Evolutionary conservation across 2,113 vertebrate genomes (phyloP), one percentile per base, ranked within the genome.

Genomic region (Centropus bengalensis): DNA sequence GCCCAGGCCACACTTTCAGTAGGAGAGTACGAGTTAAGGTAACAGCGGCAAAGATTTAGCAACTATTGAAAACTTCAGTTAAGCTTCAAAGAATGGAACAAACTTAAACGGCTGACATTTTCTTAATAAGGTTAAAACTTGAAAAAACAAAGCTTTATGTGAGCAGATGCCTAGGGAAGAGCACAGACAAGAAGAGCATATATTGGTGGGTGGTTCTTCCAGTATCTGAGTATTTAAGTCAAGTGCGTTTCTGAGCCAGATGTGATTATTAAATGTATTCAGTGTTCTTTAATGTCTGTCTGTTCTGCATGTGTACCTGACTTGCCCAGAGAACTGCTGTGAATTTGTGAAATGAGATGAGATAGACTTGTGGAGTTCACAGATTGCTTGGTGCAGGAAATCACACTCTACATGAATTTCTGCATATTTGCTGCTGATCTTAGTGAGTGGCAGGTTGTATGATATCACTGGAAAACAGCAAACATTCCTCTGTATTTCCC

Each of bases 1-100:
- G 19, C 62, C 18, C 10, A 40, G 27, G 24, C 5, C 64, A 7
- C 2, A 0, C 21, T 47, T 67, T 30, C 11, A 62, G 0, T 32
- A 44, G 42, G 47, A 56, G 51, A 71, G 42, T 32, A 56, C 24
- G 17, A 45, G 26, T 40, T 40, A 60, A 33, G 52, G 5, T 49
- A 45, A 40, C 30, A 36, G 1, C 15, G 15, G 21, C 30, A 36
- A 66, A 63, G 69, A 38, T 28, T 14, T 40, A 33, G 45, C 73
- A 12, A 12, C 23, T 21, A 1, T 18, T 15, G 36, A 60, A 79
- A 40, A 24, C 26, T 82, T 36, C 8, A 12, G 10, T 73, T 49
- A 83, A 64, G 27, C 33, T 58, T 71, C 56, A 40, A 71, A 68
- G 58, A 79, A 51, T 15, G 13, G 26, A 26, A 17, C 36, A 78